These are phyloP conservation scores for Vesta saturnalis DNA, from an alignment of 2,888 invertebrate genomes.

Conservation along the genomic window DNA sequence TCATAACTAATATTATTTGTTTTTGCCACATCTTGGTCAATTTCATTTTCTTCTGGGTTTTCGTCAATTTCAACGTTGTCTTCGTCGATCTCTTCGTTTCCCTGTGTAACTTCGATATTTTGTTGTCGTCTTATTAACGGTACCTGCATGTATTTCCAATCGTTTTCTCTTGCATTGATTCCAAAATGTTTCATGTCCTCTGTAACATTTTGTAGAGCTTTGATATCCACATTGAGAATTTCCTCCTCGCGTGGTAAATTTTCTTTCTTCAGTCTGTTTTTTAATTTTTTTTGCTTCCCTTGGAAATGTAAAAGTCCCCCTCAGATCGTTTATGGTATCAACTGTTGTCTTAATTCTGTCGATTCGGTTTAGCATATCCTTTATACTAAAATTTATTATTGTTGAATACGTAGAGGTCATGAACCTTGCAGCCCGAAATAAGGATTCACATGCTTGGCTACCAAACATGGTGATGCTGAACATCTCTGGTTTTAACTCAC, in stretches of 20 bases:
- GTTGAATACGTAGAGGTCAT: neutral
- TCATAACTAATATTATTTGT: slow-evolving; percentile 1
- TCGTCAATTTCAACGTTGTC: slow-evolving; percentile 8
- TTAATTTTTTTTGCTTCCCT: neutral
- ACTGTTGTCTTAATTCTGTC: neutral
- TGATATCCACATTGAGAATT: slow-evolving; percentile 10
- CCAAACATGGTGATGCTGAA: neutral
- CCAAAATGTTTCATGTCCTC: neutral
- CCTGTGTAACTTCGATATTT: slow-evolving; percentile 8
- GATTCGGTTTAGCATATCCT: neutral
- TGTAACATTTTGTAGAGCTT: slow-evolving; percentile 9
- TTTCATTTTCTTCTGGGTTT: slow-evolving; percentile 10
- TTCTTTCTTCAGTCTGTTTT: neutral
- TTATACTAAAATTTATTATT: slow-evolving; percentile 6
- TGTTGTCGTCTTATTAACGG: neutral
- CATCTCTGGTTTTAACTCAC: neutral
- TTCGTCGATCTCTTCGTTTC: slow-evolving; percentile 2
- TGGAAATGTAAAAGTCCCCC: neutral
- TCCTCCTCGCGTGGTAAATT: neutral
- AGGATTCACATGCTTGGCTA: neutral
- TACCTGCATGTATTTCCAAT: neutral
- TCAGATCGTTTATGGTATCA: neutral
- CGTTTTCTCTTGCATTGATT: slow-evolving; percentile 12
- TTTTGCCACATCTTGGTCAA: slow-evolving; percentile 10
- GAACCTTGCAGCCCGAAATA: neutral